phyloP scores from a whole-genome alignment of 2,113 vertebrate species.

The Xenotilapia flavipinnis region DNA sequence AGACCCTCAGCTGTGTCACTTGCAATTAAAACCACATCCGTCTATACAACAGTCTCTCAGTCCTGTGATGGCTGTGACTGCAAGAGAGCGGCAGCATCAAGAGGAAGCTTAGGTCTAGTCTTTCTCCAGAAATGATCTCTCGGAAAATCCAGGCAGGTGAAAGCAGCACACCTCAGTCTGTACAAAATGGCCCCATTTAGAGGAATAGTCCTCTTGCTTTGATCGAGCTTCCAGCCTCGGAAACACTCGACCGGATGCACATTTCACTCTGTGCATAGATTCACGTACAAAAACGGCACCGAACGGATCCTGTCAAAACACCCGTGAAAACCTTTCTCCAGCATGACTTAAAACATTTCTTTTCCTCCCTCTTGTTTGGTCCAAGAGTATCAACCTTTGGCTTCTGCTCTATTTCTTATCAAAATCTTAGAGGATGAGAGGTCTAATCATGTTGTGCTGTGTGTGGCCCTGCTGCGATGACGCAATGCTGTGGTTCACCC shows the following conservation, averaged over 20 bases:
- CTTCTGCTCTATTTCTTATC: conserved; percentile 18
- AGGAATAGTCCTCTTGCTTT: conserved; percentile 20
- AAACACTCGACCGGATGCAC: conserved; percentile 19
- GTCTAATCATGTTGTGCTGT: conserved; percentile 11
- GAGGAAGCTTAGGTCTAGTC: conserved; percentile 18
- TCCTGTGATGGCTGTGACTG: conserved; percentile 11
- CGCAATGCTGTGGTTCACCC: not conserved
- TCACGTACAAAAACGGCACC: conserved; percentile 41
- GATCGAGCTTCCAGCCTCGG: conserved; percentile 6
- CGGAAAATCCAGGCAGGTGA: not conserved
- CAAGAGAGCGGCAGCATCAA: not conserved
- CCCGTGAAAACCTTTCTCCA: not conserved
- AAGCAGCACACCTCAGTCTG: not conserved
- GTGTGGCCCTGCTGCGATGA: conserved; percentile 10
- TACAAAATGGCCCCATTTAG: conserved; percentile 50
- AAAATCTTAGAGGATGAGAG: conserved; percentile 9
- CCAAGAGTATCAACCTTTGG: conserved; percentile 29
- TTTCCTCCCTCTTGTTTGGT: conserved; percentile 17
- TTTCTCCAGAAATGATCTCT: not conserved
- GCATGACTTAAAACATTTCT: not conserved
- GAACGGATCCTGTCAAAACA: conserved; percentile 1
- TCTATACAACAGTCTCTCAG: not conserved
- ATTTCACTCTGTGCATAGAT: conserved; percentile 41
- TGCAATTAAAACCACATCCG: conserved; percentile 3
- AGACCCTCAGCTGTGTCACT: not conserved